Evolutionary conservation across 2,888 invertebrate species (phyloP).

Genomic region (Nomada fucata): DNA sequence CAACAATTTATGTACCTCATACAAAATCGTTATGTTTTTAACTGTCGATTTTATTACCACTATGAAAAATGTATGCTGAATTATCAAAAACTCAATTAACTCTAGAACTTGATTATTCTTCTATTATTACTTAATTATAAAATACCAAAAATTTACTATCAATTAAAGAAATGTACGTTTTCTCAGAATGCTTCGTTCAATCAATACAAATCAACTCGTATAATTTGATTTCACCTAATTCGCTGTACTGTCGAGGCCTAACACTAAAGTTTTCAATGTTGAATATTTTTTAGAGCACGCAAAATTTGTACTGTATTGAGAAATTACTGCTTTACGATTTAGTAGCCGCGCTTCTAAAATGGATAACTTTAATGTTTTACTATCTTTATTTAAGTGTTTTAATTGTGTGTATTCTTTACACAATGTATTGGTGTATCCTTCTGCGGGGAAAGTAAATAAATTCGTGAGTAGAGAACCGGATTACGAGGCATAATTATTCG

Average conservation of each 20-base stretch:
- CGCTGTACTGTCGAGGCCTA: constrained; percentile 5
- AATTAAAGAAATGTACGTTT: background rate
- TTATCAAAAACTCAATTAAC: background rate
- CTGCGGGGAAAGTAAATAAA: background rate
- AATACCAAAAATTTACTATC: background rate
- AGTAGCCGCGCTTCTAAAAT: background rate
- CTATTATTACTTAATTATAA: too few species aligned
- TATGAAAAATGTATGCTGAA: too few species aligned
- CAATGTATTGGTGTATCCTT: constrained; percentile 8
- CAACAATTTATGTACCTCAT: background rate
- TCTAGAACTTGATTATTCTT: background rate
- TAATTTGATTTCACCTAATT: background rate
- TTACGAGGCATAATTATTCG: background rate
- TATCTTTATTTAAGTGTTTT: constrained; percentile 1
- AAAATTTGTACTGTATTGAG: background rate
- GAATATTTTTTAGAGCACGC: background rate
- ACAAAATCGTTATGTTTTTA: too few species aligned
- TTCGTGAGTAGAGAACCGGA: background rate
- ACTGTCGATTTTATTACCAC: too few species aligned
- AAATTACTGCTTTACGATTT: background rate
- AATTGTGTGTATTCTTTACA: constrained; percentile 33
- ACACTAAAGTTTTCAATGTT: background rate
- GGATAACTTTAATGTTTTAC: constrained; percentile 6
- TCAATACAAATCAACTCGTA: background rate
- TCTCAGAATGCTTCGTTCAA: constrained; percentile 1